A percentile compares a stretch with the other conserved stretches of the same genome.
These are phyloP conservation scores for Augochlorella aurata DNA, from an alignment of 2,888 invertebrate species.

Conservation along the genomic window DNA sequence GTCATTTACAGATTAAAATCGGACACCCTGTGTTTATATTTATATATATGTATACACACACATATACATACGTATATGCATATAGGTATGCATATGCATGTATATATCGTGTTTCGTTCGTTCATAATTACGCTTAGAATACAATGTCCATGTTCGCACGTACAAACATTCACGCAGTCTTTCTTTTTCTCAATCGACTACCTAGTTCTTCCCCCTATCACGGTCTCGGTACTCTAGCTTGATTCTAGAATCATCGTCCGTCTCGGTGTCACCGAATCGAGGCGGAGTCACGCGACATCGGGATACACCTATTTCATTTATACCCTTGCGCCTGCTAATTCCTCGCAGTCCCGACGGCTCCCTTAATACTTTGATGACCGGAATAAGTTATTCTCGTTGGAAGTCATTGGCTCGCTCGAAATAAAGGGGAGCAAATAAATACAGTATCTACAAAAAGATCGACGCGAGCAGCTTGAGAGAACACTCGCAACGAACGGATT, in stretches of 20 bases:
- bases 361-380: constrained; percentile 37
- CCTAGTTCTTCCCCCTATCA: not conserved
- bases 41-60: not conserved
- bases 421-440: constrained; percentile 13
- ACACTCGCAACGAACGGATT: not conserved
- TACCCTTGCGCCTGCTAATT: not conserved
- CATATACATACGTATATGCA: not conserved
- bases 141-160: constrained; percentile 37
- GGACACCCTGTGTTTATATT: no score
- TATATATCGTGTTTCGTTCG: not conserved
- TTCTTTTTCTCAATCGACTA: constrained; percentile 7
- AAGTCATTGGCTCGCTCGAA: constrained; percentile 38
- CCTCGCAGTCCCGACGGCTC: constrained; percentile 15
- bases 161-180: constrained; percentile 15
- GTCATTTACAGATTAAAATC: no score
- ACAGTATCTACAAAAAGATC: not conserved
- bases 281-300: constrained; percentile 23
- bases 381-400: constrained; percentile 33
- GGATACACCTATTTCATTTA: constrained; percentile 7
- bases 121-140: constrained; percentile 66
- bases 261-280: not conserved
- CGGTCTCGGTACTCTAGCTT: constrained; percentile 43
- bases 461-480: not conserved
- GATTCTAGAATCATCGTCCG: constrained; percentile 3
- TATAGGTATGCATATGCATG: not conserved